Percentiles rank a stretch among this genome's conserved stretches.
phyloP scores from a whole-genome alignment of 2,888 invertebrate genomes.

The Rugalucina vietnamica region DNA sequence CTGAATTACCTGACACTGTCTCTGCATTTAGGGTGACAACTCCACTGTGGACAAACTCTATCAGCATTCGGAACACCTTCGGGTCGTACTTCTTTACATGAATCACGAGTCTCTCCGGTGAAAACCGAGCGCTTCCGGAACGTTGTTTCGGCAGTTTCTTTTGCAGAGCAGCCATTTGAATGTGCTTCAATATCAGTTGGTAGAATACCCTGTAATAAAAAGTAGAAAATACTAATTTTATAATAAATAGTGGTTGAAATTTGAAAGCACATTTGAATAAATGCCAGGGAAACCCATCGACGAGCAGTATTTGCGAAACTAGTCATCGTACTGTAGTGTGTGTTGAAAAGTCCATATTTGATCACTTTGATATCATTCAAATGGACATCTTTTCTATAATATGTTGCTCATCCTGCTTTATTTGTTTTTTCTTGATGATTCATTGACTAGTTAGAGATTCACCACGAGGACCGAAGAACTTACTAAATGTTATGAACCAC shows the following conservation, averaged over 20 bases:
- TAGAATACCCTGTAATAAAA: slow-evolving; percentile 55
- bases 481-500: too few species aligned
- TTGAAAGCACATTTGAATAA: not conserved
- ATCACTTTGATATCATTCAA: too few species aligned
- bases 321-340: too few species aligned
- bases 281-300: not conserved
- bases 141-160: slow-evolving; percentile 10
- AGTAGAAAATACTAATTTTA: not conserved
- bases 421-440: too few species aligned
- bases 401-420: not conserved
- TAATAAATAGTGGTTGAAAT: not conserved
- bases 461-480: too few species aligned
- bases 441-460: too few species aligned
- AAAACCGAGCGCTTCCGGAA: not conserved
- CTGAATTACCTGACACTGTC: slow-evolving; percentile 45
- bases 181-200: slow-evolving; percentile 53
- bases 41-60: slow-evolving; percentile 56
- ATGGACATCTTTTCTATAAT: too few species aligned
- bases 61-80: slow-evolving; percentile 55
- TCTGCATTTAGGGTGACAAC: slow-evolving; percentile 30
- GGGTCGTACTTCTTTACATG: slow-evolving; percentile 50
- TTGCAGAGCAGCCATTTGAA: slow-evolving; percentile 7
- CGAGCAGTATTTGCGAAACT: too few species aligned
- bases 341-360: too few species aligned
- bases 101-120: slow-evolving; percentile 29